phyloP scores from a whole-genome alignment of 2,888 invertebrate species.

The Biston betularia region DNA sequence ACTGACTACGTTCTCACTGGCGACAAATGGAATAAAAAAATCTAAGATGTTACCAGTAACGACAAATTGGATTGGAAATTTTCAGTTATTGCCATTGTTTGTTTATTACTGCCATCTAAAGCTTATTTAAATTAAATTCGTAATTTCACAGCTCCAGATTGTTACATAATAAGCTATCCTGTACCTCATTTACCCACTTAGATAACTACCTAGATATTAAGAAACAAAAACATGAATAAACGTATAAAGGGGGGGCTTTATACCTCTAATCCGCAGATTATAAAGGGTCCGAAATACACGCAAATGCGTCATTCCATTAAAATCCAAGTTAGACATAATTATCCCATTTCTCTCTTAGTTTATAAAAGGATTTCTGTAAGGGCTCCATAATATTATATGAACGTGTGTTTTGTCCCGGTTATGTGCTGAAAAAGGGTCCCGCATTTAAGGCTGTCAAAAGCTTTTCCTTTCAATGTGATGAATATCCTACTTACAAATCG shows the following conservation, averaged over 20 bases:
- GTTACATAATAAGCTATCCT: not conserved
- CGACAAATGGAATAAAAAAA: too few relatives aligned
- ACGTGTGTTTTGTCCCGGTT: slow-evolving; percentile 8
- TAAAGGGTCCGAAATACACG: slow-evolving; percentile 11
- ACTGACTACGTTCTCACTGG: too few relatives aligned
- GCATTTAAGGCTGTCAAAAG: slow-evolving; percentile 21
- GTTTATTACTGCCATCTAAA: too few relatives aligned
- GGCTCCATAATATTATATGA: slow-evolving; percentile 7
- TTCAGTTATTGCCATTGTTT: too few relatives aligned
- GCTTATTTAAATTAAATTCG: too few relatives aligned
- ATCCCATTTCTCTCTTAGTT: slow-evolving; percentile 5
- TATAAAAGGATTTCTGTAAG: slow-evolving; percentile 19
- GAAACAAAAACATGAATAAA: slow-evolving; percentile 7
- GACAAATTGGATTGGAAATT: too few relatives aligned
- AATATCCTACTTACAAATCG: not conserved
- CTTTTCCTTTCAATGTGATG: slow-evolving; percentile 9
- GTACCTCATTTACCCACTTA: not conserved
- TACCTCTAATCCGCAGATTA: slow-evolving; percentile 16
- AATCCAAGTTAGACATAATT: slow-evolving; percentile 10
- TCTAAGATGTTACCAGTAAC: too few relatives aligned
- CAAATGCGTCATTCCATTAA: slow-evolving; percentile 16
- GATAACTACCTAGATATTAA: not conserved
- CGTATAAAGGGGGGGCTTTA: too few relatives aligned
- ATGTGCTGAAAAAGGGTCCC: slow-evolving; percentile 8
- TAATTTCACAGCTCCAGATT: not conserved